Evolutionary conservation across 2,113 vertebrate species (phyloP), one percentile per base, ranked within the genome.

Genomic region (Sminthopsis crassicaudata): DNA sequence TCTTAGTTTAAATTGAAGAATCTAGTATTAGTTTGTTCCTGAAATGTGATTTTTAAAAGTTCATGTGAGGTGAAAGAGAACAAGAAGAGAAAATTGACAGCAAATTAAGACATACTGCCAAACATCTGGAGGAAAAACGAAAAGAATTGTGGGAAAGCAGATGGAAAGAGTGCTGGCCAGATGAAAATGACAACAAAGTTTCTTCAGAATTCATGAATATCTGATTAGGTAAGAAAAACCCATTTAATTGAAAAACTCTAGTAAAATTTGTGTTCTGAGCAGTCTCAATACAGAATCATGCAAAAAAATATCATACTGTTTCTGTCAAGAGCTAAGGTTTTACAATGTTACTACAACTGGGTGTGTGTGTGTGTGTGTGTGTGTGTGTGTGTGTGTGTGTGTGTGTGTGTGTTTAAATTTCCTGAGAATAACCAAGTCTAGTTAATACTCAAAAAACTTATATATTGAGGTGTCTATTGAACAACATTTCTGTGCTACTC

Each of bases 31-130:
- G 92, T 95, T 95, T 95, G 7, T 97, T 97, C 97, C 96, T 90
- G 95, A 97, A 97, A 92, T 96, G 93, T 96, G 96, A 94, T 92
- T 97, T 95, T 91, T 42, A 92, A 97, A 97, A 95, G 97, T 98
- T 98, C 97, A 96, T 92, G 94, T 92, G 97, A 97, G 97, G 97
- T 97, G 96, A 98, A 97, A 96, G 96, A 97, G 96, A 97, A 97
- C 95, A 95, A 95, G 97, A 97, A 95, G 97, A 97, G 97, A 96
- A 97, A 97, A 97, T 96, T 97, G 97, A 97, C 96, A 94, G 96
- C 91, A 90, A 95, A 94, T 97, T 95, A 97, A 94, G 95, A 97
- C 60, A 94, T 84, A 0, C 46, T 96, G 97, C 97, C 97, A 98
- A 98, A 97, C 97, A 98, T 98, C 97, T 98, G 97, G 96, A 96